Percentiles rank a stretch among this genome's conserved stretches.
phyloP scores from a whole-genome alignment of 2,888 invertebrate species.

The Hololepta plana region DNA sequence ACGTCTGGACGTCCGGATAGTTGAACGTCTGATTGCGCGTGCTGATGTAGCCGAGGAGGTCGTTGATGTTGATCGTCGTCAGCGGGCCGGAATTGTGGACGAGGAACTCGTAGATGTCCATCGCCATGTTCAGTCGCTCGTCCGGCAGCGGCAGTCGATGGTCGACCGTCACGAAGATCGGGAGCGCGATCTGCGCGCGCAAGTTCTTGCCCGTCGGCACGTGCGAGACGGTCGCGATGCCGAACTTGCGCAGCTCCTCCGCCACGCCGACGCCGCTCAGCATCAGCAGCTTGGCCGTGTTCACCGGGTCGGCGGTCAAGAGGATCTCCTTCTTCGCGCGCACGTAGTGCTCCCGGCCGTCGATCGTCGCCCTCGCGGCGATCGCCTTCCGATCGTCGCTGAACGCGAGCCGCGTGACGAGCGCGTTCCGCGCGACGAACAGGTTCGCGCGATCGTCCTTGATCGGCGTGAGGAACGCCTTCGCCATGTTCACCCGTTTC shows the following conservation, averaged over 20 bases:
- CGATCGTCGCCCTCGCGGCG: too few relatives aligned
- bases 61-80: slow-evolving; percentile 21
- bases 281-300: slow-evolving; percentile 45
- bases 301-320: slow-evolving; percentile 73
- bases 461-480: slow-evolving; percentile 26
- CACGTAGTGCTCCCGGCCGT: slow-evolving; percentile 46
- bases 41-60: slow-evolving; percentile 31
- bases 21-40: slow-evolving; percentile 18
- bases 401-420: too few relatives aligned
- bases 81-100: slow-evolving; percentile 31
- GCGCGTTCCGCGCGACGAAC: slow-evolving; percentile 35
- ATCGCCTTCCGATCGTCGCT: too few relatives aligned
- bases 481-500: slow-evolving; percentile 23
- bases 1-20: slow-evolving; percentile 5
- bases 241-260: slow-evolving; percentile 20
- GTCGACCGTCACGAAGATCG: slow-evolving; percentile 12
- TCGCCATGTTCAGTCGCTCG: slow-evolving; percentile 7
- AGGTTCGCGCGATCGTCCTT: slow-evolving; percentile 35
- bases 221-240: slow-evolving; percentile 15
- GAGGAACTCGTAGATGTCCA: slow-evolving; percentile 28
- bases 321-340: slow-evolving; percentile 66
- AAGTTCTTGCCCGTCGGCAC: slow-evolving; percentile 22
- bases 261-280: slow-evolving; percentile 36
- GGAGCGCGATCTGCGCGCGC: slow-evolving; percentile 21
- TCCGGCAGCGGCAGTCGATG: slow-evolving; percentile 2